Evolutionary conservation across 2,797 vertebrate species (phyloP).

Genomic region (Sebastes taczanowskii): DNA sequence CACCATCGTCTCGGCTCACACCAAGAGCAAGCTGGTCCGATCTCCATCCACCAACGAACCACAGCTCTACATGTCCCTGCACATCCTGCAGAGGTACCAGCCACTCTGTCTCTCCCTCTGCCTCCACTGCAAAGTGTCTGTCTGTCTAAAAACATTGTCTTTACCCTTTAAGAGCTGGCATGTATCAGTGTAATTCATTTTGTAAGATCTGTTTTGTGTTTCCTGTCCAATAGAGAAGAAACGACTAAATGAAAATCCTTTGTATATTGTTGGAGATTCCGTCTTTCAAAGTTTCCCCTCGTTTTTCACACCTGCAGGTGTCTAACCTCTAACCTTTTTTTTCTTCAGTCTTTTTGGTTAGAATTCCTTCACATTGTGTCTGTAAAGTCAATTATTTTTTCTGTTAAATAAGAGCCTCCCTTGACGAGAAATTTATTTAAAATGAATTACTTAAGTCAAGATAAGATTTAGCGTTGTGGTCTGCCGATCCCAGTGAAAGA

Average conservation of each 20-base stretch:
- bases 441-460: not conserved
- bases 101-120: not conserved
- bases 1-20: conserved; percentile 92
- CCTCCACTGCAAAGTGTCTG: not conserved
- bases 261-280: not conserved
- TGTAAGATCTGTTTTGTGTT: not conserved
- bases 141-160: not conserved
- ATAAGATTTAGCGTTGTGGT: not conserved
- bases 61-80: conserved; percentile 95
- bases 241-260: not conserved
- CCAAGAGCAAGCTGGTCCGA: conserved; percentile 96
- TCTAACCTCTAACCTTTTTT: not conserved
- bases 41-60: conserved; percentile 91
- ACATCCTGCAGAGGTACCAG: conserved; percentile 94
- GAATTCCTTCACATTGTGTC: not conserved
- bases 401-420: not conserved
- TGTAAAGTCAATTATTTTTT: not conserved
- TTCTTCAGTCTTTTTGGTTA: not conserved
- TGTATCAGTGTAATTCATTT: not conserved
- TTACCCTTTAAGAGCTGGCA: not conserved
- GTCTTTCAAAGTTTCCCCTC: not conserved
- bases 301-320: not conserved
- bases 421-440: not conserved
- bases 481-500: not conserved
- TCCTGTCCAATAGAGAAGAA: not conserved